phyloP scores from a whole-genome alignment of 2,797 vertebrate species.

The Siniperca scherzeri region DNA sequence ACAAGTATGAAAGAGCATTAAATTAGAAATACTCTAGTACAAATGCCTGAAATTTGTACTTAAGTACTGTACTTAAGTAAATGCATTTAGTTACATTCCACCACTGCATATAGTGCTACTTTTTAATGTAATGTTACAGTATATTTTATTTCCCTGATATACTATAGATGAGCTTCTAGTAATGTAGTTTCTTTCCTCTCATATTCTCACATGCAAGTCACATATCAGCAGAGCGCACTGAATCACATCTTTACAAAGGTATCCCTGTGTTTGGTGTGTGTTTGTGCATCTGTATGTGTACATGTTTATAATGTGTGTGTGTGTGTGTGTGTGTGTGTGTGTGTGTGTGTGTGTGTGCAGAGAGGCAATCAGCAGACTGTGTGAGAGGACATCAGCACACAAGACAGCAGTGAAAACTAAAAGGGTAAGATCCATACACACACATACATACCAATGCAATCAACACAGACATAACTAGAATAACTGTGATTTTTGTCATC shows the following conservation, averaged over 20 bases:
- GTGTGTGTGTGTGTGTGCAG: constrained; percentile 77
- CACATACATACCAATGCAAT: constrained; percentile 17
- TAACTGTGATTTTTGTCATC: constrained; percentile 55
- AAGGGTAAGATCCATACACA: constrained; percentile 85
- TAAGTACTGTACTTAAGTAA: not conserved
- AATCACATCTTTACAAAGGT: constrained; percentile 51
- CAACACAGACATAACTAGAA: constrained; percentile 7
- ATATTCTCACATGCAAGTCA: constrained; percentile 54
- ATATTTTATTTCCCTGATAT: not conserved
- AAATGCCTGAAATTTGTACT: not conserved
- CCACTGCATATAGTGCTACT: not conserved
- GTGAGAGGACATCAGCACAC: constrained; percentile 85
- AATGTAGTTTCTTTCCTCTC: constrained; percentile 31
- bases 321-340: constrained; percentile 26
- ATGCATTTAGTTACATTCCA: not conserved
- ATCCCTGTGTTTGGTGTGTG: constrained; percentile 34
- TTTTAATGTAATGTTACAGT: not conserved
- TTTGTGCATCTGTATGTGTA: not conserved
- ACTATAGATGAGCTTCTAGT: constrained; percentile 9
- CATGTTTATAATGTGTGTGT: constrained; percentile 19
- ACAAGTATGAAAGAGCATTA: too few relatives aligned
- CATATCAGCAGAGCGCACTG: constrained; percentile 18
- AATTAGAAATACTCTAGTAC: not conserved
- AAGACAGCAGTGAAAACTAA: constrained; percentile 88
- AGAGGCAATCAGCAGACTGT: constrained; percentile 94